These are phyloP conservation scores for Pituophis catenifer DNA, from an alignment of 2,113 vertebrate species.

Conservation along the genomic window DNA sequence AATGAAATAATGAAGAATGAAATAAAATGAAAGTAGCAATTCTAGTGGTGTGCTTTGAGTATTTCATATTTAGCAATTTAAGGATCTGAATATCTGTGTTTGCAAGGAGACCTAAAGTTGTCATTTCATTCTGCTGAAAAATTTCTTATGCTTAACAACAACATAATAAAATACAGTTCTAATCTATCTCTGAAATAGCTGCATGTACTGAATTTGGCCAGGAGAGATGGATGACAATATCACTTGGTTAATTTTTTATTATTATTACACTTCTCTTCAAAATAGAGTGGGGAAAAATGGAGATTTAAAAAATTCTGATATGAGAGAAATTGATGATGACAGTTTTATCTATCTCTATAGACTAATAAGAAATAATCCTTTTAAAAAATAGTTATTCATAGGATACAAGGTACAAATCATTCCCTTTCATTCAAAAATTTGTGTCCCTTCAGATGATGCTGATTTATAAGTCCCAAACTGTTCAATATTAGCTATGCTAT, in stretches of 20 bases:
- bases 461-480: background rate
- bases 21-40: background rate
- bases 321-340: background rate
- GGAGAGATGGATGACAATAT: background rate
- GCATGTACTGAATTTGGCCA: background rate
- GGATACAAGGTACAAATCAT: background rate
- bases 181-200: background rate
- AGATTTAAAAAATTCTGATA: background rate
- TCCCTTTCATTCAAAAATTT: background rate
- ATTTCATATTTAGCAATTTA: background rate
- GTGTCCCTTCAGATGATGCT: background rate
- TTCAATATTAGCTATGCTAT: background rate
- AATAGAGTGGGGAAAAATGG: background rate
- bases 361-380: background rate
- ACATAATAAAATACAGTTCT: background rate
- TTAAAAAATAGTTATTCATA: background rate
- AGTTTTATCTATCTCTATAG: background rate
- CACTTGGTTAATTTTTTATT: background rate
- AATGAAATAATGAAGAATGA: background rate
- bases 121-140: background rate
- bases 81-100: background rate
- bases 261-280: background rate
- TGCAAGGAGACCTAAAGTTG: background rate
- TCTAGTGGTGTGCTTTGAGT: background rate
- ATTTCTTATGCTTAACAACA: background rate